Base-by-base conservation (phyloP, 2,797 vertebrate genomes). In the Sphaeramia orbicularis region DNA sequence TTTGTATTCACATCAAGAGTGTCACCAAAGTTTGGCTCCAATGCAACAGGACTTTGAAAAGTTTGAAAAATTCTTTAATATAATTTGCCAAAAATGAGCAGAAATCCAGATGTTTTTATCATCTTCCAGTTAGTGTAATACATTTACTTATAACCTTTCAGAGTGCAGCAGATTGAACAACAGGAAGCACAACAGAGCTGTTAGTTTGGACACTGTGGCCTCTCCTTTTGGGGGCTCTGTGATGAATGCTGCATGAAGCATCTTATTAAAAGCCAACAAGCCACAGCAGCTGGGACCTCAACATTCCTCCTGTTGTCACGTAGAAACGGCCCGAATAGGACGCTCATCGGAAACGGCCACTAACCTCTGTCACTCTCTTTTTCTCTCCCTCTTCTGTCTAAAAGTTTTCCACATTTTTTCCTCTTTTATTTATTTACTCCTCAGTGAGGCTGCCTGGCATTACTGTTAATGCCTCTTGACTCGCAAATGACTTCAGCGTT, bases 191-290 rank as follows among this genome's bases (percentile, higher is more conserved):
- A 62, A 35, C 47, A 41, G 63, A 61, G 55, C 51, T 81, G 52
- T 73, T 66, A 40, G 53, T 80, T 66, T 73, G 51, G 54, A 70
- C 64, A 45, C 51, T 58, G 53, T 38, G 63, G 62, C 61, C 72
- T 78, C 64, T 74, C 35, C 40, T 79, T 72, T 71, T 71, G 42
- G 66, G 68, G 62, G 68, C 45, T 18, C 37, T 21, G 42, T 53
- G 40, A 74, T 86, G 79, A 86, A 85, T 81, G 70, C 84, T 84
- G 76, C 76, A 80, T 82, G 82, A 92, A 89, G 83, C 60, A 71
- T 89, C 75, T 89, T 89, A 88, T 89, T 91, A 88, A 87, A 87
- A 81, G 73, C 87, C 84, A 85, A 80, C 80, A 78, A 74, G 59
- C 76, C 64, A 40, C 81, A 77, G 85, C 85, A 90, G 87, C 88